Percentiles rank a stretch among this genome's conserved stretches.
Conservation (phyloP, 2,113 vertebrate species). For the Lagopus leucura region DNA sequence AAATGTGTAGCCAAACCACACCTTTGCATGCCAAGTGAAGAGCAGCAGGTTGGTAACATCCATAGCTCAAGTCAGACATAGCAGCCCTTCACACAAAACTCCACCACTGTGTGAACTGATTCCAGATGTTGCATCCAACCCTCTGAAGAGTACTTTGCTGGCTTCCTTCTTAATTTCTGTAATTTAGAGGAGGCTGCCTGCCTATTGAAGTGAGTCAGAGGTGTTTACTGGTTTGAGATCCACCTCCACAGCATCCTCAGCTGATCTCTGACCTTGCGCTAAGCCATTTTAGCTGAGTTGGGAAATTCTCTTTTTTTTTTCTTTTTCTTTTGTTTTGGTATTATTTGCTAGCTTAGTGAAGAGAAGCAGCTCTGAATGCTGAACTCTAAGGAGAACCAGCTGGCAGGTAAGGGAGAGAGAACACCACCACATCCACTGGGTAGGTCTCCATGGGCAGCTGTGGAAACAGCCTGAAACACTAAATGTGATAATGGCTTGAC, state of each 20-base stretch:
- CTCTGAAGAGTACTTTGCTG: neutral
- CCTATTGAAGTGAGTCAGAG: too few species aligned
- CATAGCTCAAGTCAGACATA: too few species aligned
- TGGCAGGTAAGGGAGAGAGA: neutral
- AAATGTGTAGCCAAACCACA: neutral
- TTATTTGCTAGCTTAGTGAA: neutral
- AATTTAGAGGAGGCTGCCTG: too few species aligned
- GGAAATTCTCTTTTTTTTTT: neutral
- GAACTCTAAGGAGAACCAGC: neutral
- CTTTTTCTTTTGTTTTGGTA: neutral
- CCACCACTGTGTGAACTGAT: neutral
- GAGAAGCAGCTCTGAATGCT: neutral
- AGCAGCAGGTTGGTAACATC: neutral
- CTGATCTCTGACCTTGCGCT: neutral
- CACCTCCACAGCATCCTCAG: neutral
- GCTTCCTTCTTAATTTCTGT: neutral
- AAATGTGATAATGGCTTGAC: neutral
- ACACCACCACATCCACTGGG: fast-evolving
- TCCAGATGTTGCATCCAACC: neutral
- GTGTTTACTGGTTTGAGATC: neutral
- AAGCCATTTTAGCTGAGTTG: neutral
- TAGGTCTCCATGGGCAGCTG: neutral
- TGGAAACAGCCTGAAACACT: neutral
- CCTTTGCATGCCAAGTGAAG: neutral
- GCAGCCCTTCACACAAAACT: neutral